Base-by-base conservation (phyloP, 2,888 invertebrate genomes). In the Chrysopilus asiliformis region DNA sequence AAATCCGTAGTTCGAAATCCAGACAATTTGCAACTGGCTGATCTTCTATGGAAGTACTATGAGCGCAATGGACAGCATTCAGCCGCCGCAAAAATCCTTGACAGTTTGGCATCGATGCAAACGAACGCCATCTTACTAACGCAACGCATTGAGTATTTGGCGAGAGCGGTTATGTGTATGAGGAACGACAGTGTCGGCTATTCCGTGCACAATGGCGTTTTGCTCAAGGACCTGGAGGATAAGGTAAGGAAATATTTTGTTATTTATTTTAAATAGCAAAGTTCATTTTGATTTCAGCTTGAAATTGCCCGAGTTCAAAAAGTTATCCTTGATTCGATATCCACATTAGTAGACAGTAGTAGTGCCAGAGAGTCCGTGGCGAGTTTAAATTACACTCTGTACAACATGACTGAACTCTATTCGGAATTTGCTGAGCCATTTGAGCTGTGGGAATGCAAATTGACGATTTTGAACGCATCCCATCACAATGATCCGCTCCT, bases 31-130 rank as follows among this genome's bases (percentile, higher is more conserved):
- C 66, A 67, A 46, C 63, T 79, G 15, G 70, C 83, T 45, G 89
- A 94, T 57, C 66, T 97, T 45, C 65, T 97, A 38, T 97, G 97
- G 95, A 90, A 90, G 62, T 93, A 85, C 57, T 91, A 95, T 53
- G 94, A 97, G 61, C 82, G 83, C 56, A 81, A 79, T 52, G 81
- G 82, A 18, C 89, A 94, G 58, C 95, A 91, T 56, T 75, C 83
- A 2, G 82, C 87, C 8, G 97, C 97, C 2, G 93, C 97, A 0
- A 77, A 82, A 51, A 85, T 95, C 45, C 68, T 97, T 3, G 81
- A 86, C 46, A 80, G 80, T 49, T 70, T 97, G 41, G 90, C 97
- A 4, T 53, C 53, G 38, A 55, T 56, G 3, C 65, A 47, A 51
- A 89, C 86, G 9, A 72, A 76, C 13, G 76, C 77, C 32, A 72